Evolutionary conservation across 2,113 vertebrate genomes (phyloP).

Genomic region (Dicaeum eximium): DNA sequence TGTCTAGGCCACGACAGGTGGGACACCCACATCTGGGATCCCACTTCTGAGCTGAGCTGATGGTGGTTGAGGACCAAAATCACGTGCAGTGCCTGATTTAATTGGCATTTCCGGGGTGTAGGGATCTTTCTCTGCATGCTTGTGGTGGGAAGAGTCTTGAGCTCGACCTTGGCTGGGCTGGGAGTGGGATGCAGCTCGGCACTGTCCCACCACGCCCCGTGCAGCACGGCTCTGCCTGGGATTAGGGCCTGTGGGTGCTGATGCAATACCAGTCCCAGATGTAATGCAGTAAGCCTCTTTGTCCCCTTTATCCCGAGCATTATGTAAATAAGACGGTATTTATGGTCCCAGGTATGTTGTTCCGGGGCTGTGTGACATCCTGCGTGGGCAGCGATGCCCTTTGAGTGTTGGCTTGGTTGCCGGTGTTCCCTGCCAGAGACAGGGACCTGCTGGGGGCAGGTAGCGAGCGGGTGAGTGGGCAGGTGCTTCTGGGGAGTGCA

Average conservation of each 20-base stretch:
- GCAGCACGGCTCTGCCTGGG: neutral
- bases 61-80: neutral
- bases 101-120: accelerated
- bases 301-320: constrained; percentile 23
- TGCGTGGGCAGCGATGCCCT: neutral
- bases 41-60: accelerated
- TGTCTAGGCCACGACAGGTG: neutral
- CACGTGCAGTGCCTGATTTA: accelerated
- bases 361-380: neutral
- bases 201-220: accelerated
- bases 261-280: constrained; percentile 33
- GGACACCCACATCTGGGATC: neutral
- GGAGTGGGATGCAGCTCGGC: accelerated
- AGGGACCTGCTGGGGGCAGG: neutral
- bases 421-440: neutral
- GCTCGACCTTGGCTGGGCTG: neutral
- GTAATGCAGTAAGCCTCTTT: constrained; percentile 44
- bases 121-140: neutral
- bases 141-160: neutral
- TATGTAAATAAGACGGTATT: constrained; percentile 51
- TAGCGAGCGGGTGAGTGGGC: neutral
- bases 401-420: neutral
- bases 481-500: accelerated
- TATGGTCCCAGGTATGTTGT: constrained; percentile 37
- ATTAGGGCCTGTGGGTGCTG: constrained; percentile 8